Conservation (phyloP, 2,888 invertebrate species). For the Drosophila anomelani region DNA sequence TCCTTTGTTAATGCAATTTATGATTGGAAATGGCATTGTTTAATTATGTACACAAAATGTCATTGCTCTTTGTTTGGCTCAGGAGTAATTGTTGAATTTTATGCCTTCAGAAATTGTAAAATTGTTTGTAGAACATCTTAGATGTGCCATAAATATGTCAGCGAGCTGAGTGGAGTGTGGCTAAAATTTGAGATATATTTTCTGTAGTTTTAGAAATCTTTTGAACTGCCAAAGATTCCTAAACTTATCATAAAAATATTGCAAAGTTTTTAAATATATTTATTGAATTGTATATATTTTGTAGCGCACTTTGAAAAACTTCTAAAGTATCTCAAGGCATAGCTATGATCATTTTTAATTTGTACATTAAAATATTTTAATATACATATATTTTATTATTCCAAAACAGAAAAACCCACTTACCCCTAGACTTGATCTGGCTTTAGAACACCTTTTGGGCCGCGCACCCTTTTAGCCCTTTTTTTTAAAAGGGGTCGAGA, state of each 20-base stretch:
- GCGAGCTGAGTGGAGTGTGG: neutral
- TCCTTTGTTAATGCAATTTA: slow-evolving; percentile 49
- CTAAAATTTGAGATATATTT: neutral
- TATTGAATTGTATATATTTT: neutral
- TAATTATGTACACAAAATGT: slow-evolving; percentile 47
- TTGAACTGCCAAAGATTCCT: neutral
- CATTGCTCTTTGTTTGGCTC: slow-evolving; percentile 33
- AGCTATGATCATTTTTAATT: neutral
- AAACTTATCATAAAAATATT: neutral
- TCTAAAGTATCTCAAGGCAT: too few relatives aligned
- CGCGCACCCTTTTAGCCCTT: slow-evolving; percentile 17
- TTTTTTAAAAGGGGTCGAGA: slow-evolving; percentile 14
- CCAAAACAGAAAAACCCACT: slow-evolving; percentile 2
- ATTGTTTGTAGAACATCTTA: slow-evolving; percentile 34
- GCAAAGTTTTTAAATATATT: neutral
- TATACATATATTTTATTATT: neutral
- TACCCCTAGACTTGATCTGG: slow-evolving; percentile 1
- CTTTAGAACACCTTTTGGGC: slow-evolving; percentile 18
- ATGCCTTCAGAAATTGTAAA: slow-evolving; percentile 19
- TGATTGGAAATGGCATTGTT: slow-evolving; percentile 39
- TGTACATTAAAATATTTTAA: neutral
- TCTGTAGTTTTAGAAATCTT: neutral
- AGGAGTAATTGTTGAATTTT: slow-evolving; percentile 23
- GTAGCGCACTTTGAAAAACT: neutral
- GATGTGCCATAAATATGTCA: slow-evolving; percentile 37